Evolutionary conservation across 2,797 vertebrate species (phyloP).

Genomic region (Eulemur mongoz): DNA sequence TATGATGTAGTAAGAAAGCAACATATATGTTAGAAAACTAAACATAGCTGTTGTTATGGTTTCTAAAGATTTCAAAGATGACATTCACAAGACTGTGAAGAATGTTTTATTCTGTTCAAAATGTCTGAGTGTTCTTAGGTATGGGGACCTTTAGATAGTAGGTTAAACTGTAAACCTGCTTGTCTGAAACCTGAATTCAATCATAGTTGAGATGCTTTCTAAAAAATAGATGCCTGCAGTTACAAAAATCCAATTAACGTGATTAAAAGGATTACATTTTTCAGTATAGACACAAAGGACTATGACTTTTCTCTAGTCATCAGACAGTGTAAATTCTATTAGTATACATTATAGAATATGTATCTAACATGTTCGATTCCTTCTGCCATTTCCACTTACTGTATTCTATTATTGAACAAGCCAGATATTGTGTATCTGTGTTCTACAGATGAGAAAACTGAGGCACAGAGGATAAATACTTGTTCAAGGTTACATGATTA

Average conservation of each 20-base stretch:
- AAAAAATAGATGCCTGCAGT: background rate
- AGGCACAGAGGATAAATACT: background rate
- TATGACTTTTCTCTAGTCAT: background rate
- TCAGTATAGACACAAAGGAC: background rate
- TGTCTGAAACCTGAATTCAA: background rate
- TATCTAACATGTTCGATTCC: background rate
- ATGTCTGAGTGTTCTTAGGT: background rate
- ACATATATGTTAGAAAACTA: background rate
- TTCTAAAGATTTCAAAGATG: slow-evolving; percentile 15
- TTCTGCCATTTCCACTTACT: background rate
- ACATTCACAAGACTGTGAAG: background rate
- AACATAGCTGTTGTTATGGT: background rate
- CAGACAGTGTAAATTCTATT: background rate
- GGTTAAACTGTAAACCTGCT: background rate
- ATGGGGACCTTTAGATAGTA: background rate
- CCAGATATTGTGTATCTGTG: background rate
- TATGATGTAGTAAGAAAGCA: background rate
- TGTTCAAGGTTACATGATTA: background rate
- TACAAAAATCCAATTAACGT: slow-evolving; percentile 12
- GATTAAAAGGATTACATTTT: background rate
- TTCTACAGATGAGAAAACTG: background rate
- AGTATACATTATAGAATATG: background rate
- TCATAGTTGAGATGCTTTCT: background rate
- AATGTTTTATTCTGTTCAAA: background rate
- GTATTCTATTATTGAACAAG: background rate